Evolutionary conservation across 2,888 invertebrate genomes (phyloP), one percentile per base, ranked within the genome.

Genomic region (Hanleya hanleyi): DNA sequence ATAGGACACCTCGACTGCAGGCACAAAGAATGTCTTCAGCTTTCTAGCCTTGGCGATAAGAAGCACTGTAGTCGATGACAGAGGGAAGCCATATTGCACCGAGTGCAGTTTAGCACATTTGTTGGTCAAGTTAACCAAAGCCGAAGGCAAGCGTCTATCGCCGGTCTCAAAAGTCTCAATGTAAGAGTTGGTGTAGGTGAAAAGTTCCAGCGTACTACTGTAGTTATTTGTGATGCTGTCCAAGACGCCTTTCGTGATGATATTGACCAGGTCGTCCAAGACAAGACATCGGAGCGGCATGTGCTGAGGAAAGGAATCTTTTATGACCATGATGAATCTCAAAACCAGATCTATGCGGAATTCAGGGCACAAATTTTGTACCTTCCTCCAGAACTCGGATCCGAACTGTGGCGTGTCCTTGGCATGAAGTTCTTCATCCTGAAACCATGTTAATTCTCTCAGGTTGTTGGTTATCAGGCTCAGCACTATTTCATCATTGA

Each of bases 181-280:
- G 29, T 78, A 78, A 7, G 79, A 81, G 37, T 83, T 83, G 67
- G 81, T 81, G 71, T 83, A 83, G 4, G 79, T 80, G 62, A 83
- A 83, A 33, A 72, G 70, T 57, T 80, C 74, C 9, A 83, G 65
- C 18, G 80, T 76, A n/a, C 75, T 50, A 32, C 74, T 70, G 57
- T 80, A 83, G 50, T 69, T 70, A n/a, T 69, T 67, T 9, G 77
- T 72, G 0, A 83, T 72, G 61, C 81, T 78, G 67, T 83, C 83
- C 37, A 83, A 71, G 18, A 83, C 78, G 9, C 82, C 83, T 71
- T 81, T 82, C 1, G 83, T 83, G 5, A 83, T 79, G 67, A 82
- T 79, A 65, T 83, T 83, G 15, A 79, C 82, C 49, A 83, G 75
- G 70, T 82, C 82, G 73, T 82, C 82, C 12, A 83, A 70, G 9